A percentile compares a stretch with the other conserved stretches of the same genome.
phyloP scores from a whole-genome alignment of 2,888 invertebrate species.

The Amiota mariae region DNA sequence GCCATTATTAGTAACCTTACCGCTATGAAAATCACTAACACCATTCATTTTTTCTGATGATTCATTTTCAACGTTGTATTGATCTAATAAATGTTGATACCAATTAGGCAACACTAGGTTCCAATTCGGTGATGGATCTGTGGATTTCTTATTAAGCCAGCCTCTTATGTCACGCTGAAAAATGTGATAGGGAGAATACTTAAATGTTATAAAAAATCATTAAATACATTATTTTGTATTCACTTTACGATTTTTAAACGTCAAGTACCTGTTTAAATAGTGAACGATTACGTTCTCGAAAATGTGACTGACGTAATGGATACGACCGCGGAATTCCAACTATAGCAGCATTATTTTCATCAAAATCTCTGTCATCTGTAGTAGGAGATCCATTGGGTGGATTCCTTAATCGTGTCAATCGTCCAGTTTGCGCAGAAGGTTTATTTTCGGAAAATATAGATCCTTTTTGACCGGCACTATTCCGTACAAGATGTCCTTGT shows the following conservation, averaged over 20 bases:
- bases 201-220: slow-evolving; percentile 4
- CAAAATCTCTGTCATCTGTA: slow-evolving; percentile 13
- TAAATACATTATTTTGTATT: neutral
- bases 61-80: neutral
- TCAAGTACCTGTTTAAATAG: slow-evolving; percentile 64
- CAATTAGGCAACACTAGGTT: neutral
- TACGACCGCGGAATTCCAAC: slow-evolving; percentile 55
- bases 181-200: slow-evolving; percentile 42
- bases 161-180: slow-evolving; percentile 44
- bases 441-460: slow-evolving; percentile 42
- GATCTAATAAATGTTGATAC: neutral
- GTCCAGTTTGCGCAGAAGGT: slow-evolving; percentile 13
- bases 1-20: too few species aligned
- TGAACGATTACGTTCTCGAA: slow-evolving; percentile 69
- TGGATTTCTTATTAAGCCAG: neutral
- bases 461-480: slow-evolving; percentile 29
- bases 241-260: neutral
- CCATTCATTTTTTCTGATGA: too few species aligned
- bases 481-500: slow-evolving; percentile 27
- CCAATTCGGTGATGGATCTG: neutral
- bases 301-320: slow-evolving; percentile 65
- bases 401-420: slow-evolving; percentile 32
- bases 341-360: slow-evolving; percentile 39
- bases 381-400: slow-evolving; percentile 37
- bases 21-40: too few species aligned